Conservation (phyloP, 2,888 invertebrate genomes). For the Tetramorium bicarinatum region DNA sequence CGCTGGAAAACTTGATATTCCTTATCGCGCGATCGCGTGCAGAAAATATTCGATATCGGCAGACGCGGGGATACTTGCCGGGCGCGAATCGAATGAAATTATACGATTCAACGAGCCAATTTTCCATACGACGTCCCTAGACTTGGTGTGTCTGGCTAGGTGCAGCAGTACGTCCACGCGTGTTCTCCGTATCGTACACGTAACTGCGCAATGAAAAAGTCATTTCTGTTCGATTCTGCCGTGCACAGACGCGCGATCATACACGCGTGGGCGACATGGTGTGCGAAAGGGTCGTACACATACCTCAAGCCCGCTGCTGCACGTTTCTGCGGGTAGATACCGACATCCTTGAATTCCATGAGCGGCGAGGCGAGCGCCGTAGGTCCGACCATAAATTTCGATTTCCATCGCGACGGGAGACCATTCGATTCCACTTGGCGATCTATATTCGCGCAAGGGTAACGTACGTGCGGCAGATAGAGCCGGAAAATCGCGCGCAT, state of each 20-base stretch:
- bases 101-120: constrained; percentile 76
- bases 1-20: constrained; percentile 34
- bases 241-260: background rate
- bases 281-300: constrained; percentile 14
- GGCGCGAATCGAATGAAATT: constrained; percentile 75
- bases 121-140: constrained; percentile 63
- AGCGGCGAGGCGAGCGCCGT: constrained; percentile 59
- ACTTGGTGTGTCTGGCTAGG: constrained; percentile 12
- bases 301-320: constrained; percentile 27
- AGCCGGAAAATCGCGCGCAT: constrained; percentile 66
- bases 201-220: constrained; percentile 65
- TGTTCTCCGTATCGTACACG: constrained; percentile 35
- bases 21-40: constrained; percentile 11
- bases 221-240: constrained; percentile 66
- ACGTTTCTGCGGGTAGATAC: constrained; percentile 60
- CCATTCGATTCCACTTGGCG: constrained; percentile 78
- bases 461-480: constrained; percentile 57
- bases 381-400: constrained; percentile 75
- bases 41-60: constrained; percentile 3
- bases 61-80: constrained; percentile 5
- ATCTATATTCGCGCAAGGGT: constrained; percentile 63
- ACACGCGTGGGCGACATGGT: background rate
- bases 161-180: constrained; percentile 2
- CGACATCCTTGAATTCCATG: constrained; percentile 70
- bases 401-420: constrained; percentile 76